Percentiles rank a stretch among this genome's conserved stretches.
phyloP scores from a whole-genome alignment of 30 jellyfish, hydroid and myxozoan species.

The Pseudorhiza aurosa region DNA sequence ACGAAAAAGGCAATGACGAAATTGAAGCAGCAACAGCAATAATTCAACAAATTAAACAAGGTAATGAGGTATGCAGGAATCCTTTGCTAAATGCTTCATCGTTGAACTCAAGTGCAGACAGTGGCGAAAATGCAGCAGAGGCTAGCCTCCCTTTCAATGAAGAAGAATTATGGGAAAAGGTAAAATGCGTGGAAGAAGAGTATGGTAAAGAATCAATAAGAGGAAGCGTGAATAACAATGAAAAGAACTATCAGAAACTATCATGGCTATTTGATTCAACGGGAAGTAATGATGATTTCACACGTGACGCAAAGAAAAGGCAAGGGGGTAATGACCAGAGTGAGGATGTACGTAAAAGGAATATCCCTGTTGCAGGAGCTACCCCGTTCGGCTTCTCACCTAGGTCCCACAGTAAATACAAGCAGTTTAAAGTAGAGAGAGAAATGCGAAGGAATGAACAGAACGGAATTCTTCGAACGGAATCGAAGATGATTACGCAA shows the following conservation, averaged over 20 bases:
- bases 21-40: not conserved
- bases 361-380: no score
- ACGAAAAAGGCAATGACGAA: not conserved
- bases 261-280: no score
- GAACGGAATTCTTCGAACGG: not conserved
- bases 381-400: conserved; percentile 40
- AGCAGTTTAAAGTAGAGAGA: conserved; percentile 44
- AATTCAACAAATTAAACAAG: not conserved
- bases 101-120: conserved; percentile 10
- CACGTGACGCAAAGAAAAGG: no score
- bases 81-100: not conserved
- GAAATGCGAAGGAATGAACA: not conserved
- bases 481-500: no score
- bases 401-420: conserved; percentile 42
- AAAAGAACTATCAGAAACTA: no score
- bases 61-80: no score
- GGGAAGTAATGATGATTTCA: no score
- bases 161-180: not conserved
- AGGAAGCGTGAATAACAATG: no score
- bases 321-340: no score
- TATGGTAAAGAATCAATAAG: no score
- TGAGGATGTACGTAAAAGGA: no score
- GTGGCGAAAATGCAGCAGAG: not conserved
- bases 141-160: not conserved
- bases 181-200: no score